Percentiles rank a stretch among this genome's conserved stretches.
Evolutionary conservation across 2,888 invertebrate species (phyloP).

Genomic region (Tetrapedia diversipes): DNA sequence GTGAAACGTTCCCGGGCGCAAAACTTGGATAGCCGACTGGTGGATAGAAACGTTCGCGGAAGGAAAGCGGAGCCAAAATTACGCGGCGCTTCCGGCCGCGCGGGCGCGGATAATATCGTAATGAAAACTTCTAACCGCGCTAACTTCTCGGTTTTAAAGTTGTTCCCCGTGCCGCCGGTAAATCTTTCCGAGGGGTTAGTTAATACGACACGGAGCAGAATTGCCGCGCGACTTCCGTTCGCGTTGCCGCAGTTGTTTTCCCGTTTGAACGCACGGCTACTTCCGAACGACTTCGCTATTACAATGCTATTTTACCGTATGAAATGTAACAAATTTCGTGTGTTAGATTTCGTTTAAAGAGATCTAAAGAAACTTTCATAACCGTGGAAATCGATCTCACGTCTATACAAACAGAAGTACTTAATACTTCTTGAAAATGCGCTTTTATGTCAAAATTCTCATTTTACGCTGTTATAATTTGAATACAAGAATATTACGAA

Average conservation of each 20-base stretch:
- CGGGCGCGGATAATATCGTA: slow-evolving; percentile 50
- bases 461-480: too few relatives aligned
- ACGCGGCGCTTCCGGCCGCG: slow-evolving; percentile 51
- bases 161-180: slow-evolving; percentile 16
- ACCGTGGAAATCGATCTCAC: too few relatives aligned
- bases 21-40: slow-evolving; percentile 38
- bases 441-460: too few relatives aligned
- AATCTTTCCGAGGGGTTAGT: slow-evolving; percentile 46
- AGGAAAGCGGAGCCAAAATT: slow-evolving; percentile 44
- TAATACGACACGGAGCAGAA: slow-evolving; percentile 31
- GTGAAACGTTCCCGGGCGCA: slow-evolving; percentile 43
- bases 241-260: not conserved
- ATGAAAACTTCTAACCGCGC: slow-evolving; percentile 55
- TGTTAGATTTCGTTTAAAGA: too few relatives aligned
- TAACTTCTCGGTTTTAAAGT: slow-evolving; percentile 54
- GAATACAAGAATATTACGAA: too few relatives aligned
- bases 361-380: too few relatives aligned
- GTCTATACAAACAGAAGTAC: too few relatives aligned
- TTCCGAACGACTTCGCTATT: not conserved
- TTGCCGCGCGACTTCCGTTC: not conserved
- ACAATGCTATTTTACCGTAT: not conserved
- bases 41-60: slow-evolving; percentile 43
- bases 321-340: too few relatives aligned
- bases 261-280: not conserved
- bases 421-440: too few relatives aligned